These are phyloP conservation scores for Mantis religiosa DNA, from an alignment of 2,888 invertebrate genomes.

Conservation along the genomic window DNA sequence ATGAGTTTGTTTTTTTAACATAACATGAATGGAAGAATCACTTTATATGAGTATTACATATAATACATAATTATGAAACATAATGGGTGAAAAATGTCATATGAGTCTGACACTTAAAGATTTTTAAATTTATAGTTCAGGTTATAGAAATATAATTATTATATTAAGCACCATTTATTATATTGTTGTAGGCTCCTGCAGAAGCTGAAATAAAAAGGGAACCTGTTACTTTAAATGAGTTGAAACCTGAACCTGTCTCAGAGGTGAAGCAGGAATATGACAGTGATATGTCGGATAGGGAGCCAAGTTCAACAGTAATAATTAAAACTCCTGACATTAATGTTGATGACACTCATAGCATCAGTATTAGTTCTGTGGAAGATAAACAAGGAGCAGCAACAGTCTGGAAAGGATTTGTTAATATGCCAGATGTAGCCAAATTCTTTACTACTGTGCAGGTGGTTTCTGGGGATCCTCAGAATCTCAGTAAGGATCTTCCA, in stretches of 20 bases:
- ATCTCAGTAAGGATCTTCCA: slow-evolving; percentile 68
- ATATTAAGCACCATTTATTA: too few relatives aligned
- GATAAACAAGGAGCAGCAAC: slow-evolving; percentile 41
- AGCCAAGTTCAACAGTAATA: slow-evolving; percentile 74
- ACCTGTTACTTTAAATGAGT: slow-evolving; percentile 19
- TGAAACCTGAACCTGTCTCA: slow-evolving; percentile 21
- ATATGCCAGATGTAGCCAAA: slow-evolving; percentile 87
- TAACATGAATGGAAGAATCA: too few relatives aligned
- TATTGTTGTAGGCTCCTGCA: neutral
- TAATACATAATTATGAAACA: too few relatives aligned
- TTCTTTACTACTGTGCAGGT: slow-evolving; percentile 79
- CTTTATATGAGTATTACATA: too few relatives aligned
- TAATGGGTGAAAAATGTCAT: too few relatives aligned
- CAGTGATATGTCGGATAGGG: slow-evolving; percentile 54
- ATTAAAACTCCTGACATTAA: slow-evolving; percentile 54
- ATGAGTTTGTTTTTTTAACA: too few relatives aligned
- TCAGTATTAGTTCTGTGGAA: slow-evolving; percentile 39
- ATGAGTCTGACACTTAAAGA: too few relatives aligned
- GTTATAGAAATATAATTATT: too few relatives aligned
- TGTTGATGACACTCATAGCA: slow-evolving; percentile 20
- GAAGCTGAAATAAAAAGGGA: neutral
- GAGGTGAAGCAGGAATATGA: slow-evolving; percentile 26
- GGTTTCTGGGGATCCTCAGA: slow-evolving; percentile 64
- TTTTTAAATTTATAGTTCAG: too few relatives aligned
- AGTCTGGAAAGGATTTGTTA: slow-evolving; percentile 80